phyloP scores from a whole-genome alignment of 2,888 invertebrate species.

The Rotaria socialis region DNA sequence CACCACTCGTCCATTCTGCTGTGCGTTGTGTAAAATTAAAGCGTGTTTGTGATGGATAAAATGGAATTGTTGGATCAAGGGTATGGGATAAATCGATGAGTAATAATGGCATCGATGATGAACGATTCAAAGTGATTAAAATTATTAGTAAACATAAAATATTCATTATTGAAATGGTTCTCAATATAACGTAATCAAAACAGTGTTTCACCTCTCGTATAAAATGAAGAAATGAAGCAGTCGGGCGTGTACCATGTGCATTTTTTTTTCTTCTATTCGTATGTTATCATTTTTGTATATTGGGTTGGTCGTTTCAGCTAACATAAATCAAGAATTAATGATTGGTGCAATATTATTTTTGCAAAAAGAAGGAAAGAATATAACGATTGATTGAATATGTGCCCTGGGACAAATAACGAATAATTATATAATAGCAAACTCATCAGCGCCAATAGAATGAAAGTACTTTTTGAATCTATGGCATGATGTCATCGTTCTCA shows the following conservation, averaged over 20 bases:
- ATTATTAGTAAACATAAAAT: background rate
- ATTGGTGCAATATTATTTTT: background rate
- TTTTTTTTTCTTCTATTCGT: background rate
- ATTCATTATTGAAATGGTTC: background rate
- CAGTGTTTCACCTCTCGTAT: background rate
- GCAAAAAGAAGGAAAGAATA: background rate
- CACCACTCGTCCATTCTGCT: background rate
- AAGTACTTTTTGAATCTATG: no score
- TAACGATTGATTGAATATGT: background rate
- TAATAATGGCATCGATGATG: background rate
- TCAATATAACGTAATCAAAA: background rate
- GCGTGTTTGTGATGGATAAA: background rate
- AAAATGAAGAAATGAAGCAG: background rate
- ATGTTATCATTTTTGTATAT: background rate
- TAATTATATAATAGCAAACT: background rate
- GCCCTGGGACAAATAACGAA: background rate
- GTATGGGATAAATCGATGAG: slow-evolving; percentile 8
- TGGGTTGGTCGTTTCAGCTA: background rate
- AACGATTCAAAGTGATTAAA: background rate
- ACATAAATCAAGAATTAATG: background rate
- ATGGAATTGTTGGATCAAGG: background rate
- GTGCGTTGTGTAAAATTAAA: slow-evolving; percentile 2
- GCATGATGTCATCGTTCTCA: no score
- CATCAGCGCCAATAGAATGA: no score
- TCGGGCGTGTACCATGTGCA: background rate